These are phyloP conservation scores for Palloptera scutellata DNA, from an alignment of 2,888 invertebrate genomes.

Conservation along the genomic window DNA sequence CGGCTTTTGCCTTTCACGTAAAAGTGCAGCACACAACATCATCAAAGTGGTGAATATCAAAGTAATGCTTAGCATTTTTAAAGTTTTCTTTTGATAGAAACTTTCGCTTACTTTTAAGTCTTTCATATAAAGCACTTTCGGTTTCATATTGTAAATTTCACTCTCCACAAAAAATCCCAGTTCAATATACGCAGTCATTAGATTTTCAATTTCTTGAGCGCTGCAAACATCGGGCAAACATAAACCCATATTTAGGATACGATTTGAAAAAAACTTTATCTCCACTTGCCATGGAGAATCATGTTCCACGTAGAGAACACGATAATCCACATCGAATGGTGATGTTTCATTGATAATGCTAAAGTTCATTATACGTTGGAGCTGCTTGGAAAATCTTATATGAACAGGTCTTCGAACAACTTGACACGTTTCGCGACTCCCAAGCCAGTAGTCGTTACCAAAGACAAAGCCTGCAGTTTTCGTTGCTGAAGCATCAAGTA, in stretches of 20 bases:
- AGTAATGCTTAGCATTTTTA: constrained; percentile 51
- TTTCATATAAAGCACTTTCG: constrained; percentile 59
- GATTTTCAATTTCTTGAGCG: constrained; percentile 54
- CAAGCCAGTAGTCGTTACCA: constrained; percentile 70
- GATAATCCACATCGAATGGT: constrained; percentile 61
- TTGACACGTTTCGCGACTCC: constrained; percentile 66
- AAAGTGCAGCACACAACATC: constrained; percentile 36
- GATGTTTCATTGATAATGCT: constrained; percentile 55
- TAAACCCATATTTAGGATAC: constrained; percentile 66
- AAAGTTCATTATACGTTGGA: constrained; percentile 57
- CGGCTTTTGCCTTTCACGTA: neutral
- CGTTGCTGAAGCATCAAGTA: constrained; percentile 68
- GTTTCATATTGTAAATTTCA: constrained; percentile 53
- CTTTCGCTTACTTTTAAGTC: constrained; percentile 55
- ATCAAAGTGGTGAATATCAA: constrained; percentile 47
- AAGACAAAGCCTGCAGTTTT: constrained; percentile 67
- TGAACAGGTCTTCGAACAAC: constrained; percentile 58
- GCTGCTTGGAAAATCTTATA: constrained; percentile 58
- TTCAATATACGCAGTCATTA: constrained; percentile 55
- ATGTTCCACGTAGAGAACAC: constrained; percentile 60
- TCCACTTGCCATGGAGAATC: constrained; percentile 63
- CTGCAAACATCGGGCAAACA: constrained; percentile 66
- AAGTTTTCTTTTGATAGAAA: constrained; percentile 54
- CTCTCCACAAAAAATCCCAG: constrained; percentile 50
- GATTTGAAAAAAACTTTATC: constrained; percentile 61